phyloP scores from a whole-genome alignment of 2,113 vertebrate species.

The Eulacestoma nigropectus region DNA sequence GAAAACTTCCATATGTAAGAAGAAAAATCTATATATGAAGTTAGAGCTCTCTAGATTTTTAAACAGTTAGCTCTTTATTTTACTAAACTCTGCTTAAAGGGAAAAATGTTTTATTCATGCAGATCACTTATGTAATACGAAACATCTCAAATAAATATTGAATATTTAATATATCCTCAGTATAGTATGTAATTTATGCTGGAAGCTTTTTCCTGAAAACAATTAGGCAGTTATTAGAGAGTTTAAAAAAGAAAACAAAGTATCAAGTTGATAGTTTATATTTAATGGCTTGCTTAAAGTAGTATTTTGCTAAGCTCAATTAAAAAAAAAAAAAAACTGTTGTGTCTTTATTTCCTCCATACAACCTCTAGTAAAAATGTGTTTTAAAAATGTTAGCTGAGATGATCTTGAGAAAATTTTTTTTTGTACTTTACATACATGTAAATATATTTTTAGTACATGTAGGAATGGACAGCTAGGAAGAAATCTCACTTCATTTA shows the following conservation, averaged over 20 bases:
- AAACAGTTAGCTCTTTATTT: background rate
- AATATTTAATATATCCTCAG: background rate
- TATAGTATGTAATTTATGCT: background rate
- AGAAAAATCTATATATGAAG: background rate
- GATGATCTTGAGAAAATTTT: background rate
- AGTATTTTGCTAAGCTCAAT: background rate
- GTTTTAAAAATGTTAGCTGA: background rate
- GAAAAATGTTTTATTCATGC: constrained; percentile 3
- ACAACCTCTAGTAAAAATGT: background rate
- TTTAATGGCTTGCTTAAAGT: background rate
- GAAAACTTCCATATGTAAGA: background rate
- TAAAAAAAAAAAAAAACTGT: background rate
- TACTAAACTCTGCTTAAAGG: background rate
- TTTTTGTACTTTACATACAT: background rate
- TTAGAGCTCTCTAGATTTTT: background rate
- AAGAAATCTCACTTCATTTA: background rate
- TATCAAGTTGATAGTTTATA: background rate
- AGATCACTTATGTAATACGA: background rate
- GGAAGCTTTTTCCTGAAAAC: background rate
- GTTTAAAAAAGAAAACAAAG: background rate
- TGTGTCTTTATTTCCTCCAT: background rate
- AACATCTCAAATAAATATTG: background rate
- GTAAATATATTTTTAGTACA: background rate
- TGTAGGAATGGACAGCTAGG: background rate
- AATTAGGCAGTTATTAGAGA: background rate